Percentiles rank a stretch among this genome's conserved stretches.
These are phyloP conservation scores for Chinchilla lanigera DNA, from an alignment of 2,113 vertebrate species.

Conservation along the genomic window DNA sequence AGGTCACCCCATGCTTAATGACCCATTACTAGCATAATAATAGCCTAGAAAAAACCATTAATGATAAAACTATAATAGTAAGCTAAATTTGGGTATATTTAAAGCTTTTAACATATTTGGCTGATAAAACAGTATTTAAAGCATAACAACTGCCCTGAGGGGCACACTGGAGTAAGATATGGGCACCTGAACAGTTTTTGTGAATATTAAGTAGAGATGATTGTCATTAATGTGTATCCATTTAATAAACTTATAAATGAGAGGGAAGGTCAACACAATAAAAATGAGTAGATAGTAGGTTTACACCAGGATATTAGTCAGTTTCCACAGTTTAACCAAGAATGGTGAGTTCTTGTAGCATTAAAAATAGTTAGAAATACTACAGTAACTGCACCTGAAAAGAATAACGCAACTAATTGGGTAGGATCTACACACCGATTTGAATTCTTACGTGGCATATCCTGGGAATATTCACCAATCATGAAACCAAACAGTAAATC, in stretches of 20 bases:
- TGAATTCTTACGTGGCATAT: background rate
- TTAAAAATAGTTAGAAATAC: background rate
- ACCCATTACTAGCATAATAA: slow-evolving; percentile 18
- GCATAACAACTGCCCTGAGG: slow-evolving; percentile 18
- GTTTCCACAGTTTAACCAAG: background rate
- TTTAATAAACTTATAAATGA: slow-evolving; percentile 41
- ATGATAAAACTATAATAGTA: slow-evolving; percentile 26
- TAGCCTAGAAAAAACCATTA: slow-evolving; percentile 2
- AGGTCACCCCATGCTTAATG: background rate
- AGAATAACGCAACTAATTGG: background rate
- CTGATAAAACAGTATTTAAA: slow-evolving; percentile 44
- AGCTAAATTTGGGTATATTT: slow-evolving; percentile 3
- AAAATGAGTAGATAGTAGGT: background rate
- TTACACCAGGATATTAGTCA: background rate
- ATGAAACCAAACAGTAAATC: background rate
- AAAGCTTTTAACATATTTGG: background rate
- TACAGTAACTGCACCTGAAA: background rate
- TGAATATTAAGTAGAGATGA: background rate
- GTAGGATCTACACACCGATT: background rate
- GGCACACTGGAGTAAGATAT: background rate
- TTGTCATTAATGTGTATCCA: background rate
- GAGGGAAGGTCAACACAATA: background rate
- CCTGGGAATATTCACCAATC: background rate
- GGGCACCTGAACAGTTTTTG: background rate
- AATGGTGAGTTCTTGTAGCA: background rate